A percentile compares a stretch with the other conserved stretches of the same genome.
phyloP scores from a whole-genome alignment of 1,140 invertebrate genomes.

The Ctenoplectra terminalis region DNA sequence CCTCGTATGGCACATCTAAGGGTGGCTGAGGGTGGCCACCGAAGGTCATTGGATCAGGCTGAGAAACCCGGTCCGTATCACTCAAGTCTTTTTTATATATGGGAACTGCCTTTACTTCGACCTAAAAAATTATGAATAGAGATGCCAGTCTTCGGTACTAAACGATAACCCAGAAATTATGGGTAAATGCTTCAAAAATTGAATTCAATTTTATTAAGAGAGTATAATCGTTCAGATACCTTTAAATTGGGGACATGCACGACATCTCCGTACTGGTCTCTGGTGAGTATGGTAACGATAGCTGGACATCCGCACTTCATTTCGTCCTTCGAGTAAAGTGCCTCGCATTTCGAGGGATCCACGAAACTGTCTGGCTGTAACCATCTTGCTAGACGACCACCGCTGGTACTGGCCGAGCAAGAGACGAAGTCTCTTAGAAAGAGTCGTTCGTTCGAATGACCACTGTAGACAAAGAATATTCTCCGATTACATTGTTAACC shows the following conservation, averaged over 20 bases:
- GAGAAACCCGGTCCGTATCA: constrained; percentile 84
- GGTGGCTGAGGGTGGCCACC: constrained; percentile 88
- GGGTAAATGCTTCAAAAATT: neutral
- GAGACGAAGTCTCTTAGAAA: constrained; percentile 97
- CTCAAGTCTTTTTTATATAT: constrained; percentile 87
- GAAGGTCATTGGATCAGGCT: constrained; percentile 88
- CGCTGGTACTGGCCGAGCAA: constrained; percentile 93
- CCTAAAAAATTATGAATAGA: constrained; percentile 53
- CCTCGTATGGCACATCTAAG: constrained; percentile 92
- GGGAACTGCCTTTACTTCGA: constrained; percentile 89
- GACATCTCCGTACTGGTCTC: constrained; percentile 96
- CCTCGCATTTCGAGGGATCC: constrained; percentile 93
- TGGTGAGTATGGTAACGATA: constrained; percentile 91
- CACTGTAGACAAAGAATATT: constrained; percentile 81
- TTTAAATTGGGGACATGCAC: constrained; percentile 93
- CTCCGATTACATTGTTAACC: neutral
- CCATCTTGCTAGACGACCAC: constrained; percentile 96
- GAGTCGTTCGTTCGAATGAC: constrained; percentile 94
- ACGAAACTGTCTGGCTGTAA: constrained; percentile 96
- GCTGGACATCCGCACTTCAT: constrained; percentile 92
- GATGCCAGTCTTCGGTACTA: neutral
- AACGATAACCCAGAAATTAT: neutral
- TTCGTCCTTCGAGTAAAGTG: constrained; percentile 89
- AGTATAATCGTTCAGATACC: constrained; percentile 82
- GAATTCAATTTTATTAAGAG: neutral